Evolutionary conservation across 2,797 vertebrate species (phyloP).

Genomic region (Nothura maculosa): DNA sequence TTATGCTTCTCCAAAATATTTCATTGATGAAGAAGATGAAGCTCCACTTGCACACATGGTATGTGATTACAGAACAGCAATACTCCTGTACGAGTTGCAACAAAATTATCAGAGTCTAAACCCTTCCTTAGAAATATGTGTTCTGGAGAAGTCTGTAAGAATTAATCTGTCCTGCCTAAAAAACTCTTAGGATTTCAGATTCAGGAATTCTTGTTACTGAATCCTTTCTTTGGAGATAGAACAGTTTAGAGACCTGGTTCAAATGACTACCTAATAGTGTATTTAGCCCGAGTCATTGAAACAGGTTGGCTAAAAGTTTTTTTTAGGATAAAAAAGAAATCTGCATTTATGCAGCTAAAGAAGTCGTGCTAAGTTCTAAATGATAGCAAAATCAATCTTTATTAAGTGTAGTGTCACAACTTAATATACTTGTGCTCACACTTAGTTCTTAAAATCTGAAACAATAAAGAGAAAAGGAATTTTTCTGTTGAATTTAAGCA

Average conservation of each 20-base stretch:
- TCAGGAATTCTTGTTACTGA: neutral
- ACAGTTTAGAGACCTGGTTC: neutral
- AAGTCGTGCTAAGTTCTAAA: neutral
- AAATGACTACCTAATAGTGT: neutral
- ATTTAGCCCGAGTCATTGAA: neutral
- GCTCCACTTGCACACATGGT: neutral
- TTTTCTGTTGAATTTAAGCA: constrained; percentile 53
- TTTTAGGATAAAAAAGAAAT: neutral
- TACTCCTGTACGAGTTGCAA: neutral
- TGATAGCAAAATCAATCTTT: neutral
- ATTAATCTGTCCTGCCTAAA: neutral
- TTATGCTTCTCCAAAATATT: neutral
- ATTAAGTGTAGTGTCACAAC: neutral
- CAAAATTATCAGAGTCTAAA: neutral
- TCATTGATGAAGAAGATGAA: neutral
- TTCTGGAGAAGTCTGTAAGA: neutral
- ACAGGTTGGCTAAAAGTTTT: neutral
- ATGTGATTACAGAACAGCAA: neutral
- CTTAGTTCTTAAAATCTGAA: constrained; percentile 5
- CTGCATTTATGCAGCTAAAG: neutral
- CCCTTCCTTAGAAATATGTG: neutral
- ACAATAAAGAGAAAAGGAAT: constrained; percentile 41
- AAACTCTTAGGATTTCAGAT: neutral
- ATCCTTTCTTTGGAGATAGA: neutral
- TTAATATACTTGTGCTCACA: neutral